A percentile compares a stretch with the other conserved stretches of the same genome.
Conservation (phyloP, 2,797 vertebrate genomes). For the Sebastes oblongus region DNA sequence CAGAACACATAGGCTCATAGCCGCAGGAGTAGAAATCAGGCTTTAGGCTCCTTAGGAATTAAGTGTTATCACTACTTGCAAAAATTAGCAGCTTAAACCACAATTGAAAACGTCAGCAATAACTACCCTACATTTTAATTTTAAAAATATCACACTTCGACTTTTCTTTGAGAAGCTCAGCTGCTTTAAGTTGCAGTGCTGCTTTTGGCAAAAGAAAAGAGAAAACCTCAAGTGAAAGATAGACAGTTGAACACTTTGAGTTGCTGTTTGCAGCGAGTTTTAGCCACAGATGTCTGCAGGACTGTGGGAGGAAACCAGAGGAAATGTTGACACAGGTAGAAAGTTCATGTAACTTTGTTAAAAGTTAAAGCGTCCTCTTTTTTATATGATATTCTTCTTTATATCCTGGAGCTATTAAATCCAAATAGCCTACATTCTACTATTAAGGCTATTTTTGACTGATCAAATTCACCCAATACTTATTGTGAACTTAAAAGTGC, state of each 20-base stretch:
- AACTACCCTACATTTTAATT: not conserved
- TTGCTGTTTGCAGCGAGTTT: not conserved
- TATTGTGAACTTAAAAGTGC: too few relatives aligned
- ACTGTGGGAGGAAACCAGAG: too few relatives aligned
- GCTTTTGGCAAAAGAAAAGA: not conserved
- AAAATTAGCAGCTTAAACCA: not conserved
- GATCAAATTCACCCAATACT: too few relatives aligned
- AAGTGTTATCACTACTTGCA: not conserved
- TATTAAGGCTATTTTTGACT: not conserved
- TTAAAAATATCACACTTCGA: not conserved
- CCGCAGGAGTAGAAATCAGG: not conserved
- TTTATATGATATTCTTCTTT: not conserved
- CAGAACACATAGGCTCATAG: not conserved
- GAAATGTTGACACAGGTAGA: too few relatives aligned
- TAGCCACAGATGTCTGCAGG: not conserved
- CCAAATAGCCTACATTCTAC: not conserved
- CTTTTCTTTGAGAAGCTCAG: not conserved
- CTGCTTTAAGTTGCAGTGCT: not conserved
- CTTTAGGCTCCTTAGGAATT: not conserved
- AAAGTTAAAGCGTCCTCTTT: not conserved
- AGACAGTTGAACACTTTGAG: not conserved
- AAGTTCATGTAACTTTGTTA: not conserved
- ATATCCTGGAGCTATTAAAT: not conserved
- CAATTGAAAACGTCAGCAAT: not conserved
- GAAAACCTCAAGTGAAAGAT: not conserved